Base-by-base conservation (phyloP, 1,140 invertebrate species). In the Ericerus pela region DNA sequence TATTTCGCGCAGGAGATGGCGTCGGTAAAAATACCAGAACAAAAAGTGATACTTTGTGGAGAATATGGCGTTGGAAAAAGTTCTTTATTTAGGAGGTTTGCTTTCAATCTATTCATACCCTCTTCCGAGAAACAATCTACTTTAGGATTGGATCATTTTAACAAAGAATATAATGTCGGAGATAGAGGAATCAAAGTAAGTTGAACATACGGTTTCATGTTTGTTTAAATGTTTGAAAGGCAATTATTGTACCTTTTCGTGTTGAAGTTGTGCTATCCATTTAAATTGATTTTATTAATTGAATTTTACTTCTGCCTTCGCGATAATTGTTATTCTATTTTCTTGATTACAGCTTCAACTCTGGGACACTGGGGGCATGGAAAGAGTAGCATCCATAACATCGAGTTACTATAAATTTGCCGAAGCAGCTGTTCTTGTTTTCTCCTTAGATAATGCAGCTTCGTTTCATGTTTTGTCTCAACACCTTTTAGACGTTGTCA, bases 31-130 rank as follows among this genome's bases (percentile, higher is more conserved):
- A 77, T 84, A 60, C 88, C 90, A 10, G 87, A 87, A 64, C 85
- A 91, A 66, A 95, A 95, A 79, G 85, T 96, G 16, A 95, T 95
- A 65, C 73, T 96, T 33, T 91, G 88, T 70, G 91, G 92, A 26
- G 91, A 96, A 75, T 96, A 88, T 73, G 90, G 90, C 47, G 91
- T 94, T 6, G 91, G 92, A 26, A 96, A 96, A 73, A 90, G 84
- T 66, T 94, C 90, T 31, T 71, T 94, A 62, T 96, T 96, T 69
- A 76, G 91, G 55, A 74, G 91, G 60, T 95, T 91, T 69, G 80
- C 88, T 27, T 90, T 84, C 62, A 84, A 95, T 69, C 83, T 83
- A 16, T 94, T 92, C 71, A 72, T 88, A 29, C 78, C 81, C 30
- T 78, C 79, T 55, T 80, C 77, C 16, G 85, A 88, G 65, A 77